These are phyloP conservation scores for Hormaphis cornu DNA, from an alignment of 1,140 invertebrate species.

Conservation along the genomic window DNA sequence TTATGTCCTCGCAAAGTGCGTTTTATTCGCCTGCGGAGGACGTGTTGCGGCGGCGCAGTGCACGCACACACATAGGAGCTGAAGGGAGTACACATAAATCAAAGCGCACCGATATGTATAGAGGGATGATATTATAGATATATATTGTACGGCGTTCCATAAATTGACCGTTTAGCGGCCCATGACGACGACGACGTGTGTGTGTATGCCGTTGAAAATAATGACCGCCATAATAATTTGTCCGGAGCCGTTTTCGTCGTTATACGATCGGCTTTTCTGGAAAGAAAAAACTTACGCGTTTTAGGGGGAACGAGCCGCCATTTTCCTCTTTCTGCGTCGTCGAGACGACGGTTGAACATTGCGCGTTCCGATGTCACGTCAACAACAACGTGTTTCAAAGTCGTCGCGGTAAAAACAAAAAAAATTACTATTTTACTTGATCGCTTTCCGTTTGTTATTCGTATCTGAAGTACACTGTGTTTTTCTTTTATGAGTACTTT, in stretches of 20 bases:
- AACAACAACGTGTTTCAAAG: too few species aligned
- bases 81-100: slow-evolving; percentile 17
- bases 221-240: slow-evolving; percentile 31
- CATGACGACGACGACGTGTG: slow-evolving; percentile 18
- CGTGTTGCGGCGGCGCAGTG: neutral
- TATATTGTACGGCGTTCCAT: slow-evolving; percentile 23
- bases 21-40: slow-evolving; percentile 17
- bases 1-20: slow-evolving; percentile 9
- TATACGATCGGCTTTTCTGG: neutral
- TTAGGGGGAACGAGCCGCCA: neutral
- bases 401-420: too few species aligned
- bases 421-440: too few species aligned
- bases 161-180: slow-evolving; percentile 31
- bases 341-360: too few species aligned
- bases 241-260: slow-evolving; percentile 20
- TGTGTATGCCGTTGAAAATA: slow-evolving; percentile 4
- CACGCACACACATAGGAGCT: too few species aligned
- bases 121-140: slow-evolving; percentile 25
- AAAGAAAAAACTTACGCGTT: neutral
- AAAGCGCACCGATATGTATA: slow-evolving; percentile 14
- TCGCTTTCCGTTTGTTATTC: too few species aligned
- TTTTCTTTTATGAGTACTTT: too few species aligned
- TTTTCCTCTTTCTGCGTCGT: too few species aligned
- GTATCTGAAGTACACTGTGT: too few species aligned
- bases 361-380: too few species aligned